Conservation (phyloP, 1,140 invertebrate species). For the Drosophila arawakana region DNA sequence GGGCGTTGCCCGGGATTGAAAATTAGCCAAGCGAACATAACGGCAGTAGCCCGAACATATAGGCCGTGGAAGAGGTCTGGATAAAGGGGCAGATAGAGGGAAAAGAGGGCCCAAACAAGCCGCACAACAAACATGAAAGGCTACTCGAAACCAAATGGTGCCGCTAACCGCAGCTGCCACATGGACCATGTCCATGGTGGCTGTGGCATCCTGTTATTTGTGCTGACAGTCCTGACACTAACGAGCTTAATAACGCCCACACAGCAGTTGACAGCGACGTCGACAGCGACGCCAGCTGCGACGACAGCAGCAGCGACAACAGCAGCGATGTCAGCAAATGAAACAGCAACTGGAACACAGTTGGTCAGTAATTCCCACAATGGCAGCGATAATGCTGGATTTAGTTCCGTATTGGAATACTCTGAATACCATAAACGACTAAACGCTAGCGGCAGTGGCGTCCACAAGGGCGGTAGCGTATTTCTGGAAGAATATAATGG, state of each 20-base stretch:
- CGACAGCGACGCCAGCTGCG: slow-evolving; percentile 29
- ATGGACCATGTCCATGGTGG: slow-evolving; percentile 51
- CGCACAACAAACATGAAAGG: slow-evolving; percentile 63
- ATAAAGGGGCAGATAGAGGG: not conserved
- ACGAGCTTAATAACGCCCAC: slow-evolving; percentile 82
- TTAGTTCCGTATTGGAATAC: slow-evolving; percentile 17
- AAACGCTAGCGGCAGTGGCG: slow-evolving; percentile 31
- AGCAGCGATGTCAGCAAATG: not conserved
- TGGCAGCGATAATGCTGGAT: not conserved
- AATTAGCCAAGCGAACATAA: slow-evolving; percentile 56
- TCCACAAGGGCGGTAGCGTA: not conserved
- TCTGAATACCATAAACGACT: slow-evolving; percentile 46
- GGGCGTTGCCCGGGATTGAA: slow-evolving; percentile 44
- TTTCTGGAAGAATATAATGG: slow-evolving; percentile 29
- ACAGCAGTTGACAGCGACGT: slow-evolving; percentile 73
- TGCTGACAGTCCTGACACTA: slow-evolving; percentile 79
- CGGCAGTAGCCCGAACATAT: slow-evolving; percentile 8
- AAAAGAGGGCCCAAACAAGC: slow-evolving; percentile 10
- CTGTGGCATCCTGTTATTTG: slow-evolving; percentile 73
- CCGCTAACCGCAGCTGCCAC: slow-evolving; percentile 61
- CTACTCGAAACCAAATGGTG: slow-evolving; percentile 67
- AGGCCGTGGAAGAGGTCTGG: not conserved
- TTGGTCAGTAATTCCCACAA: slow-evolving; percentile 2
- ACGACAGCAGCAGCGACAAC: not conserved
- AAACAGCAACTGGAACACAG: slow-evolving; percentile 12